Percentiles rank a stretch among this genome's conserved stretches.
Conservation (phyloP, 2,888 invertebrate species). For the Sesia apiformis region DNA sequence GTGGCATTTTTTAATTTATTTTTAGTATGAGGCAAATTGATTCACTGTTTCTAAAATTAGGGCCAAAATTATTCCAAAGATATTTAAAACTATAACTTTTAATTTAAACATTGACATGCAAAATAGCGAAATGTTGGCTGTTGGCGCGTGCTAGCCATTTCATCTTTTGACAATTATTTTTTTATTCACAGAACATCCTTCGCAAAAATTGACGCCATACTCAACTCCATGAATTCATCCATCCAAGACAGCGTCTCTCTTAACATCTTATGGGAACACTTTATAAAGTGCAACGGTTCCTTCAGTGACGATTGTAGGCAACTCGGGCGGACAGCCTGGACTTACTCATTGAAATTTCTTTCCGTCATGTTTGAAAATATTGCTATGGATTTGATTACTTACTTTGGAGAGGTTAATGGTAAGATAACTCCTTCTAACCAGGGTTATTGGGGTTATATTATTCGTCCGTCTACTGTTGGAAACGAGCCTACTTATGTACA, state of each 20-base stretch:
- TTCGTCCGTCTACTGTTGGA: too few relatives aligned
- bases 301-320: conserved; percentile 25
- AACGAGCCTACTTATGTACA: too few relatives aligned
- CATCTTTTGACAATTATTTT: too few relatives aligned
- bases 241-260: conserved; percentile 22
- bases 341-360: conserved; percentile 35
- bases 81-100: too few relatives aligned
- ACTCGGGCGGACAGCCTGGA: conserved; percentile 35
- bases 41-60: too few relatives aligned
- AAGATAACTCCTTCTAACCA: conserved; percentile 7
- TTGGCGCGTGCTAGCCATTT: too few relatives aligned
- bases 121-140: too few relatives aligned
- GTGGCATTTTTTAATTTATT: too few relatives aligned
- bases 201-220: conserved; percentile 42
- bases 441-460: too few relatives aligned
- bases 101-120: too few relatives aligned
- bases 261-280: conserved; percentile 35
- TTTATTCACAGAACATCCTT: conserved; percentile 38
- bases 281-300: conserved; percentile 15
- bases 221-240: conserved; percentile 31
- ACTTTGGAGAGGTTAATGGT: conserved; percentile 58
- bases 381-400: conserved; percentile 39
- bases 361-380: conserved; percentile 38
- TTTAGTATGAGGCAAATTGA: too few relatives aligned
- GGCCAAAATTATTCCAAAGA: too few relatives aligned